phyloP scores from a whole-genome alignment of 1,140 invertebrate genomes.

The Drosophila mojavensis region DNA sequence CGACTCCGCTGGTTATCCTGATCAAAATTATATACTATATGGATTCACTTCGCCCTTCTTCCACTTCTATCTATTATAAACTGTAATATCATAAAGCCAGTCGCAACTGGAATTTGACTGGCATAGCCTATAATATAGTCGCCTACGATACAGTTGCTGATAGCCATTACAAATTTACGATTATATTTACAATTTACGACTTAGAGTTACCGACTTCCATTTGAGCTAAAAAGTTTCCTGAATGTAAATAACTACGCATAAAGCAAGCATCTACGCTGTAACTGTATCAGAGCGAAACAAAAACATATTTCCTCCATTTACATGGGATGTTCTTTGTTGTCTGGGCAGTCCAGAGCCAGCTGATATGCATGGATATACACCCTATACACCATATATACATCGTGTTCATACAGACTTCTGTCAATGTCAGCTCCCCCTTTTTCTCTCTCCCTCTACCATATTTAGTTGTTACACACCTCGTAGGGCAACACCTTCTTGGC shows the following conservation, averaged over 20 bases:
- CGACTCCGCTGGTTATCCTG: no score
- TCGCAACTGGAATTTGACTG: no score
- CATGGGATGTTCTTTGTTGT: constrained; percentile 39
- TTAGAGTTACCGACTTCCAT: neutral
- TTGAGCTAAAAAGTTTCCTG: constrained; percentile 19
- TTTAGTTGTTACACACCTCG: constrained; percentile 85
- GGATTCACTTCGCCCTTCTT: no score
- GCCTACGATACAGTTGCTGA: constrained; percentile 5
- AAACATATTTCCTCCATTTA: neutral
- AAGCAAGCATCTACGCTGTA: neutral
- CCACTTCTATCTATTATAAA: no score
- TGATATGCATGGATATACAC: constrained; percentile 9
- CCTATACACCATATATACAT: neutral
- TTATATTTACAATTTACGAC: constrained; percentile 5
- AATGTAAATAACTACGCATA: neutral
- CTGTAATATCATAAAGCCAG: no score
- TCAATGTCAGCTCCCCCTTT: neutral
- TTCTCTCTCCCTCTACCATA: neutral
- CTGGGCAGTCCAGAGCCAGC: constrained; percentile 10
- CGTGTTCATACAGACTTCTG: neutral
- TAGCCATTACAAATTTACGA: neutral
- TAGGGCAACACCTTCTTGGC: constrained; percentile 94
- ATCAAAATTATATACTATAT: no score
- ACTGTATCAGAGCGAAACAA: neutral
- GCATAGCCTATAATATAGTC: no score